Base-by-base conservation (phyloP, 2,888 invertebrate species). In the Dione vanillae region DNA sequence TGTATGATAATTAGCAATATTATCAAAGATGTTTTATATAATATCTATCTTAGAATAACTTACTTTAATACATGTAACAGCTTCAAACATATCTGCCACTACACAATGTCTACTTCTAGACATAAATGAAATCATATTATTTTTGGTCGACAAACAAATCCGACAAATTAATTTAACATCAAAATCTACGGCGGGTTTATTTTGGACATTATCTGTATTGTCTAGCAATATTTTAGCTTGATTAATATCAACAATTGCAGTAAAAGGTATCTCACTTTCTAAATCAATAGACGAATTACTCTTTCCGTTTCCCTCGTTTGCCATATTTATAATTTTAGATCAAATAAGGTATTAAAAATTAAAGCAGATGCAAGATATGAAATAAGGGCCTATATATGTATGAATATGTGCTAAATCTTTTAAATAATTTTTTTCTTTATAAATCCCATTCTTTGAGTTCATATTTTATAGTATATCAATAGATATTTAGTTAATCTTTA, bases 141-240 rank as follows among this genome's bases (percentile, higher is more conserved):
- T 83, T 47, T 80, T 84, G 73, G 81, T 85, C 76, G 78, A 75
- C 49, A 94, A 80, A 79, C 94, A 94, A 74, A 93, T 87, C 70
- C 94, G 85, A 76, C 94, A 94, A 65, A 93, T 78, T 74, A 56
- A 62, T 68, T 70, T 67, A 11, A 74, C 20, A 56, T 65, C 59
- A 41, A 54, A 51, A 49, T 52, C 43, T 35, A 37, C 19, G 41
- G 27, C 41, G 27, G 27, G n/a, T 61, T 68, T 51, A 35, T 11
- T 61, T 49, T 52, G 19, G 16, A 27, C 12, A 37, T 56, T n/a
- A 64, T 2, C 19, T 20, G 40, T n/a, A 49, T 40, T 49, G 12
- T 20, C 47, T 20, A 67, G 47, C 5, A 58, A 54, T 49, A 58
- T 43, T 41, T 66, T 37, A 40, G 37, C 35, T 59, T 69, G 71